Percentiles rank a stretch among this genome's conserved stretches.
phyloP scores from a whole-genome alignment of 2,888 invertebrate genomes.

The Dysmachus trigonus region DNA sequence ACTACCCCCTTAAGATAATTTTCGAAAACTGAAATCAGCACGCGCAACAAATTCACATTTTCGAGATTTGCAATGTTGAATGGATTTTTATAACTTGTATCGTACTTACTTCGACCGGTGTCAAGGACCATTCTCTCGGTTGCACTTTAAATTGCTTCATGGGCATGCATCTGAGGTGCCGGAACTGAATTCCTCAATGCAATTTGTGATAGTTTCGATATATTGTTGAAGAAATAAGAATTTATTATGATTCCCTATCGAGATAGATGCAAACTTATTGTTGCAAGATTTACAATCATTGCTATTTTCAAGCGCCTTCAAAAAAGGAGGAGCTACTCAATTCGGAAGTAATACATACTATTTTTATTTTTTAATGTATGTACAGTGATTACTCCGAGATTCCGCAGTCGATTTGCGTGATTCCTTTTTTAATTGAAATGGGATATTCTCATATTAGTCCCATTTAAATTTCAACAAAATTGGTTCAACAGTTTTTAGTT shows the following conservation, averaged over 20 bases:
- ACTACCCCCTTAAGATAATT: too few species aligned
- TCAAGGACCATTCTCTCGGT: not conserved
- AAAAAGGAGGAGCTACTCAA: too few species aligned
- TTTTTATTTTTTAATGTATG: too few species aligned
- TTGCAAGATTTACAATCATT: not conserved
- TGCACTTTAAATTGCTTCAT: not conserved
- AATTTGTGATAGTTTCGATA: not conserved
- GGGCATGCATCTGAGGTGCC: not conserved
- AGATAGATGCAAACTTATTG: not conserved
- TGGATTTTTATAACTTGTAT: not conserved
- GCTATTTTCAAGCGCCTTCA: not conserved
- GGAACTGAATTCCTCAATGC: not conserved
- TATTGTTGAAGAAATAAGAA: not conserved
- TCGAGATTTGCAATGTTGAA: not conserved
- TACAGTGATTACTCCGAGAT: too few species aligned
- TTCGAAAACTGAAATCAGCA: not conserved
- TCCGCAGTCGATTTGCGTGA: too few species aligned
- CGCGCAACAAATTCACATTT: not conserved
- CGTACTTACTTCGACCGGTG: not conserved
- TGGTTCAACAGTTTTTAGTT: too few species aligned
- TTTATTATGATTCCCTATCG: not conserved
- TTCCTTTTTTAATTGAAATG: too few species aligned
- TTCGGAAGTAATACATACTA: not conserved
- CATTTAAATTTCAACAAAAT: too few species aligned
- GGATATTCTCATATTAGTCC: too few species aligned